phyloP scores from a whole-genome alignment of 2,888 invertebrate species.

The Xanthia icteritia region DNA sequence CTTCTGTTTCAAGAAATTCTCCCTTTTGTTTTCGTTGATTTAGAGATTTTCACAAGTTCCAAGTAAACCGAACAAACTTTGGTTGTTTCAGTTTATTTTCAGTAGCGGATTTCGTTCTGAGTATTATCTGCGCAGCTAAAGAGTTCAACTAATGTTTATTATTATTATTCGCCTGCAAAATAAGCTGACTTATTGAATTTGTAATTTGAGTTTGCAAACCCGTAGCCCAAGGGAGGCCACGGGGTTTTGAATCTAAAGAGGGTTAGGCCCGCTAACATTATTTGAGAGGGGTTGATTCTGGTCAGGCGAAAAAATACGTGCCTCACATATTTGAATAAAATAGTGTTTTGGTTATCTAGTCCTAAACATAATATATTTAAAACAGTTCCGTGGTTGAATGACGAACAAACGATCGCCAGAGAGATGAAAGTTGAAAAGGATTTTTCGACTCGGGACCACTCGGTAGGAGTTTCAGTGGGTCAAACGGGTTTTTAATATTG shows the following conservation, averaged over 20 bases:
- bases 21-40: background rate
- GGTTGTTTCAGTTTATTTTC: conserved; percentile 24
- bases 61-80: conserved; percentile 29
- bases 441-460: background rate
- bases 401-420: background rate
- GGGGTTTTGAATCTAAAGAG: conserved; percentile 48
- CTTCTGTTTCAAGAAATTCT: conserved; percentile 8
- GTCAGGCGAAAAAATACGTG: conserved; percentile 57
- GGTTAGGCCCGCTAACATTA: conserved; percentile 41
- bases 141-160: conserved; percentile 36
- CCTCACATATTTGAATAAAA: conserved; percentile 55
- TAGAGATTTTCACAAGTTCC: conserved; percentile 18
- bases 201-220: conserved; percentile 47
- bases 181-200: conserved; percentile 52
- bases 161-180: conserved; percentile 42
- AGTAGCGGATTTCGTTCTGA: conserved; percentile 5
- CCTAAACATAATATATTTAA: conserved; percentile 30
- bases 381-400: conserved; percentile 17
- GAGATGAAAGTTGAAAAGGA: background rate
- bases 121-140: conserved; percentile 33
- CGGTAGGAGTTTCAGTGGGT: background rate
- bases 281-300: conserved; percentile 49
- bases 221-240: conserved; percentile 34
- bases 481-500: background rate
- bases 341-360: conserved; percentile 39